Conservation (phyloP, 2,888 invertebrate species). For the Hydropsyche betteni region DNA sequence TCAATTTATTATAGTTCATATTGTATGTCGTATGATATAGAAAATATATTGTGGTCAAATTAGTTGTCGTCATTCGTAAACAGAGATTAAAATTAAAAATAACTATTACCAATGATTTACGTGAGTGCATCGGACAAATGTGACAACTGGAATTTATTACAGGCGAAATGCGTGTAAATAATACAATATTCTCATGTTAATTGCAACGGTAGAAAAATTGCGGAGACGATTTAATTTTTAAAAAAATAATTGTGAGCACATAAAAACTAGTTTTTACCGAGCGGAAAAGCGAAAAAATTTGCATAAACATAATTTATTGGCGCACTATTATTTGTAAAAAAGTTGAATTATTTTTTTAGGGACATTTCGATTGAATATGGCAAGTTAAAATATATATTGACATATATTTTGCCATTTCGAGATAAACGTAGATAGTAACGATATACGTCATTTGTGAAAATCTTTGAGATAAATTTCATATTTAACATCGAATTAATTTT, state of each 20-base stretch:
- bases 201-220: conserved; percentile 9
- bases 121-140: conserved; percentile 7
- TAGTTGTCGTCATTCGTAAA: not conserved
- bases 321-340: not conserved
- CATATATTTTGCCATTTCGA: no score
- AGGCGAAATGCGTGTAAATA: not conserved
- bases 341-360: no score
- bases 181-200: not conserved
- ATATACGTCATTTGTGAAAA: no score
- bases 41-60: not conserved
- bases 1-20: no score
- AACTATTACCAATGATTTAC: conserved; percentile 10
- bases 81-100: not conserved
- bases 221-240: not conserved
- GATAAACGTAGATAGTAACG: no score
- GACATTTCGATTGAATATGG: no score
- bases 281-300: conserved; percentile 6
- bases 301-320: conserved; percentile 15
- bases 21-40: no score
- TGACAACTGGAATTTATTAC: conserved; percentile 24
- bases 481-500: no score
- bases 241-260: no score
- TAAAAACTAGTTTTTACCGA: conserved; percentile 1
- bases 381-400: no score
- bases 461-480: no score